Conservation (phyloP, 2,888 invertebrate species). For the Leucophora obtusa region DNA sequence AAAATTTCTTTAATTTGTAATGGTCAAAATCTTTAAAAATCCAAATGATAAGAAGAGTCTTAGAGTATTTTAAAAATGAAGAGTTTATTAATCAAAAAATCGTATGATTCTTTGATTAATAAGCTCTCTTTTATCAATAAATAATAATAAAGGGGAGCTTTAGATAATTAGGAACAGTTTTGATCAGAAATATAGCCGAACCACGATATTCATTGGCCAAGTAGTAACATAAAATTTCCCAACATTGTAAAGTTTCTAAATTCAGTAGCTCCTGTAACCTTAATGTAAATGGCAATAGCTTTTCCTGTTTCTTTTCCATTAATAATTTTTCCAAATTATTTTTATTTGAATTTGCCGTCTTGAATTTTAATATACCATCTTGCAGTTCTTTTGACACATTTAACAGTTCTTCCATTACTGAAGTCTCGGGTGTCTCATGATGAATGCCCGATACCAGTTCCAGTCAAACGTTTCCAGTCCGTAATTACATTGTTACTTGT, state of each 20-base stretch:
- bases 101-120: too few species aligned
- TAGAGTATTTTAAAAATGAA: too few species aligned
- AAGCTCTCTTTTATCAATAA: too few species aligned
- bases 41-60: too few species aligned
- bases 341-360: slow-evolving; percentile 79
- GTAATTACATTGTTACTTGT: slow-evolving; percentile 58
- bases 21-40: too few species aligned
- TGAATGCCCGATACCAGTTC: slow-evolving; percentile 81
- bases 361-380: slow-evolving; percentile 81
- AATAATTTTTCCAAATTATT: slow-evolving; percentile 79
- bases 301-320: slow-evolving; percentile 80
- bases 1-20: too few species aligned
- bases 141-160: too few species aligned
- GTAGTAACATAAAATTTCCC: slow-evolving; percentile 86
- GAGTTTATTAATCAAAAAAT: too few species aligned
- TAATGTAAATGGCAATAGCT: slow-evolving; percentile 80
- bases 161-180: too few species aligned
- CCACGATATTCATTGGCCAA: slow-evolving; percentile 87
- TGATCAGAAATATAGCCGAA: too few species aligned
- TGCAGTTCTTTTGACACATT: slow-evolving; percentile 79
- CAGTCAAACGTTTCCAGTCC: slow-evolving; percentile 84
- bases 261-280: slow-evolving; percentile 81
- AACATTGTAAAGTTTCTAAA: slow-evolving; percentile 84
- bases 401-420: slow-evolving; percentile 80
- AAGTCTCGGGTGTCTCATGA: slow-evolving; percentile 79